These are phyloP conservation scores for Corynorhinus townsendii DNA, from an alignment of 2,113 vertebrate species.

Conservation along the genomic window DNA sequence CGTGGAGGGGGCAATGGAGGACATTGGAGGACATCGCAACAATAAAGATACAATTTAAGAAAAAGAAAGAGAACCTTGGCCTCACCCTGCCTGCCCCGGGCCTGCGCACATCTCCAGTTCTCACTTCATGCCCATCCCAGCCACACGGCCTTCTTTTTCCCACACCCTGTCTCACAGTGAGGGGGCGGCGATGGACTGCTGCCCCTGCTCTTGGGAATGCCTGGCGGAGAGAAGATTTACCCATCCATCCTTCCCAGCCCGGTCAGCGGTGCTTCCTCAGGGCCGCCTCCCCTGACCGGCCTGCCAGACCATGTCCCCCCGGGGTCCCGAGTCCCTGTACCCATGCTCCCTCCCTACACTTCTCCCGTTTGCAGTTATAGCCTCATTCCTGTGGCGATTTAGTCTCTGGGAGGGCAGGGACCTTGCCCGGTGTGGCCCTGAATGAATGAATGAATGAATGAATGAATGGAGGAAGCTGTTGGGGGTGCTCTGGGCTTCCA, in stretches of 20 bases:
- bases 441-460: neutral
- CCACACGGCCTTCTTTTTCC: rapidly evolving
- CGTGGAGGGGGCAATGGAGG: neutral
- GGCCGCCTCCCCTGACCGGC: neutral
- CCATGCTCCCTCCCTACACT: neutral
- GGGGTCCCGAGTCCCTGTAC: rapidly evolving
- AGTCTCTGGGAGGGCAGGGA: neutral
- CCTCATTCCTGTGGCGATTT: neutral
- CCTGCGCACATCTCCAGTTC: rapidly evolving
- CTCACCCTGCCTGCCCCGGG: neutral
- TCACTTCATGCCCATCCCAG: rapidly evolving
- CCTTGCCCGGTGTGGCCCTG: no score
- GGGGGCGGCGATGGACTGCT: neutral
- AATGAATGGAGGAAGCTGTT: no score
- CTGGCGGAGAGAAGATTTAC: neutral
- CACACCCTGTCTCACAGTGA: rapidly evolving
- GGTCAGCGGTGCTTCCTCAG: neutral
- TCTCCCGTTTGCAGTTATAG: neutral
- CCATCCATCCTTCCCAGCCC: neutral
- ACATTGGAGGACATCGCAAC: neutral
- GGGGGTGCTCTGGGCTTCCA: neutral
- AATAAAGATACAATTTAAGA: neutral
- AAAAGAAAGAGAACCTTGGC: neutral
- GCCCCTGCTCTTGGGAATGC: neutral
- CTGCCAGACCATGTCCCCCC: neutral